Evolutionary conservation across 2,113 vertebrate genomes (phyloP).

Genomic region (Vidua chalybeata): DNA sequence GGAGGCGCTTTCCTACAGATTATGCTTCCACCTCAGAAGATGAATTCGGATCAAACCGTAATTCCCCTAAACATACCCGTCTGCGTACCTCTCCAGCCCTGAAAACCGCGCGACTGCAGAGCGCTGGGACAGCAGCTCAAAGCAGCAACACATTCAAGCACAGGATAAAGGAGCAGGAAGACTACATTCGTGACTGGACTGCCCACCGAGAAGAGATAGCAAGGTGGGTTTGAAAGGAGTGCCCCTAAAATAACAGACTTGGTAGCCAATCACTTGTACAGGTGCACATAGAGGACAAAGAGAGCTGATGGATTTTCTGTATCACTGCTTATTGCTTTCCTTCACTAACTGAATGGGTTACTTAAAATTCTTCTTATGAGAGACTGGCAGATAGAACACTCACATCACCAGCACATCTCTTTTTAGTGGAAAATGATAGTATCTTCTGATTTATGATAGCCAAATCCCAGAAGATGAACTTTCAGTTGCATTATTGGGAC

Average conservation of each 20-base stretch:
- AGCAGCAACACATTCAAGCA: constrained; percentile 87
- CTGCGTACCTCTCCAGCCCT: constrained; percentile 88
- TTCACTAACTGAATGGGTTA: neutral
- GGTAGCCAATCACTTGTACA: neutral
- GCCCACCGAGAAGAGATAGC: constrained; percentile 98
- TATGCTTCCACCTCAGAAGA: constrained; percentile 99
- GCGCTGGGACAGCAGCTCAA: constrained; percentile 76
- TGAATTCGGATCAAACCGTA: constrained; percentile 95
- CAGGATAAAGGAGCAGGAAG: constrained; percentile 95
- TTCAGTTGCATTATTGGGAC: neutral
- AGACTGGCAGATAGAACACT: neutral
- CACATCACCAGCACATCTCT: neutral
- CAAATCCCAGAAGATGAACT: neutral
- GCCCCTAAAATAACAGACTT: neutral
- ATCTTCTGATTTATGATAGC: neutral
- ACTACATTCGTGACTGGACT: constrained; percentile 98
- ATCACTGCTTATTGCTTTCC: neutral
- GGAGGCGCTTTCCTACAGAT: constrained; percentile 96
- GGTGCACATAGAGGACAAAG: neutral
- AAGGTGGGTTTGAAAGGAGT: constrained; percentile 78
- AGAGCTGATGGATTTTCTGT: neutral
- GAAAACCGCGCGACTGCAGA: constrained; percentile 81
- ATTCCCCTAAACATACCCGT: constrained; percentile 89
- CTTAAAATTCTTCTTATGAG: neutral
- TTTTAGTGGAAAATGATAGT: neutral